Evolutionary conservation across 2,888 invertebrate genomes (phyloP).

Genomic region (Carpatolechia fugitivella): DNA sequence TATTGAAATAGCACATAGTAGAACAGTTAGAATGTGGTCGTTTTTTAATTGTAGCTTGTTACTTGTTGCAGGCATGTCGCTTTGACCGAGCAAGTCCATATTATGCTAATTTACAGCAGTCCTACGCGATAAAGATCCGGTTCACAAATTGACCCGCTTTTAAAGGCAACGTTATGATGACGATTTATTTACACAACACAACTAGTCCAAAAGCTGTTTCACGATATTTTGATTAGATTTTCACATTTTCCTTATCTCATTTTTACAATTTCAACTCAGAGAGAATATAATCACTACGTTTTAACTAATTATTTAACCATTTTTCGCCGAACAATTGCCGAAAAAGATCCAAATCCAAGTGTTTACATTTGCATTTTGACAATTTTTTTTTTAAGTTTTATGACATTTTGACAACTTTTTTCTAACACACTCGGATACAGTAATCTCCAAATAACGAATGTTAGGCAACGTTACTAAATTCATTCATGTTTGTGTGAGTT

Average conservation of each 20-base stretch:
- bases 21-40: conserved; percentile 76
- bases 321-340: no score
- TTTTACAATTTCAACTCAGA: no score
- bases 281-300: no score
- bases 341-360: no score
- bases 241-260: no score
- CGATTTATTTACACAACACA: no score
- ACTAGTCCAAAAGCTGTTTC: background rate
- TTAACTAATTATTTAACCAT: no score
- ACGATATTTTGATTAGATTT: background rate
- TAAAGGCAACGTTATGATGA: no score
- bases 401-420: background rate
- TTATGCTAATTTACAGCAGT: background rate
- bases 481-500: background rate
- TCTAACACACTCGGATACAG: background rate
- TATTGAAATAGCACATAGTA: conserved; percentile 83
- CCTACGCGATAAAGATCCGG: background rate
- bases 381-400: background rate
- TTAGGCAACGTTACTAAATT: no score
- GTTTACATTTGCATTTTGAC: no score
- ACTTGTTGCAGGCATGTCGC: conserved; percentile 2
- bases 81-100: background rate
- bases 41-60: conserved; percentile 38
- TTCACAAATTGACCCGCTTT: conserved; percentile 5
- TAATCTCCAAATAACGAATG: background rate